Conservation (phyloP, 2,113 vertebrate species). For the Scomber japonicus region DNA sequence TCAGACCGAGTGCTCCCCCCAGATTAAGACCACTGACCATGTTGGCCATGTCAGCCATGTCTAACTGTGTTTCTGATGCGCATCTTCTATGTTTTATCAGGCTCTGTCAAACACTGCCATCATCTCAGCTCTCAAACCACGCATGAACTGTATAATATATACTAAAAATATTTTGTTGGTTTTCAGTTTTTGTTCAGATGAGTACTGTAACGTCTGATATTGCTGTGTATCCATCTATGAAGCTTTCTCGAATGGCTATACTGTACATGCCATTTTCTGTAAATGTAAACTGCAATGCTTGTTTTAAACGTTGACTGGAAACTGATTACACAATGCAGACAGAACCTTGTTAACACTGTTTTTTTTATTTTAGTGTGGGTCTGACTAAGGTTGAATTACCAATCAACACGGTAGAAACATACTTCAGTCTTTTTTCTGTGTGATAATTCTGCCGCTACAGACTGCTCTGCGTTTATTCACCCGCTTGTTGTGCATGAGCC, state of each 20-base stretch:
- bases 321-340: too few species aligned
- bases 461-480: neutral
- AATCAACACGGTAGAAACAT: conserved; percentile 1
- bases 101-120: conserved; percentile 18
- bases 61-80: conserved; percentile 38
- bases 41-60: conserved; percentile 38
- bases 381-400: neutral
- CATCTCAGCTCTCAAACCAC: neutral
- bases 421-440: neutral
- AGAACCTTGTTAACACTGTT: neutral
- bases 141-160: neutral
- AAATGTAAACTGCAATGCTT: neutral
- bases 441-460: neutral
- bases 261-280: neutral
- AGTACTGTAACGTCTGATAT: neutral
- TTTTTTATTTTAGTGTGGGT: neutral
- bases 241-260: too few species aligned
- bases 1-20: conserved; percentile 45
- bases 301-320: neutral
- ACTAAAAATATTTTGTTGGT: too few species aligned
- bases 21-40: conserved; percentile 45
- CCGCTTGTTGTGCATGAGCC: conserved; percentile 21
- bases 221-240: neutral
- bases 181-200: too few species aligned
- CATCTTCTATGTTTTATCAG: conserved; percentile 8